Evolutionary conservation across 2,888 invertebrate genomes (phyloP).

Genomic region (Tillus elongatus): DNA sequence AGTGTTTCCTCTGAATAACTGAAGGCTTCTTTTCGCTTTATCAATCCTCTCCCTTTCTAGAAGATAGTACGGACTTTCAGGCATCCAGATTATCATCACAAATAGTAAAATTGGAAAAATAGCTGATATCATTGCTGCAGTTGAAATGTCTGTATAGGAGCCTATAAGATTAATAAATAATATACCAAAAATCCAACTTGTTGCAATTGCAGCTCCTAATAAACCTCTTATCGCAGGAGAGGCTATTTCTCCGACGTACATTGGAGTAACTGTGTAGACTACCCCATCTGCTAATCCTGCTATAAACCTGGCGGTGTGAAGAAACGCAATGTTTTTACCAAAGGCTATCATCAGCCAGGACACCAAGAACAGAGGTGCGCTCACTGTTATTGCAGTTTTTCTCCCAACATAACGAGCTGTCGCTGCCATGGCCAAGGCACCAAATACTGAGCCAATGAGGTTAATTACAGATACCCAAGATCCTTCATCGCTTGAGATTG

Average conservation of each 20-base stretch:
- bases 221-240: slow-evolving; percentile 49
- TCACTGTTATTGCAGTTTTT: slow-evolving; percentile 52
- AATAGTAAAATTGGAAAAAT: slow-evolving; percentile 43
- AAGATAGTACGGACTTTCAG: slow-evolving; percentile 51
- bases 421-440: slow-evolving; percentile 54
- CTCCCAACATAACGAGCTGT: slow-evolving; percentile 58
- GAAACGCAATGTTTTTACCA: slow-evolving; percentile 46
- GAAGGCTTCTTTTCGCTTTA: slow-evolving; percentile 44
- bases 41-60: slow-evolving; percentile 39
- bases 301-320: slow-evolving; percentile 49
- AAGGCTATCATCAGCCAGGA: slow-evolving; percentile 56
- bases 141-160: slow-evolving; percentile 42
- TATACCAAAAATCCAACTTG: slow-evolving; percentile 46
- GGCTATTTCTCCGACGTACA: slow-evolving; percentile 54
- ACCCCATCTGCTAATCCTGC: slow-evolving; percentile 51
- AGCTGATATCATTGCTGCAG: slow-evolving; percentile 44
- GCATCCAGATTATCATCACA: slow-evolving; percentile 45
- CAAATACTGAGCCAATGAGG: slow-evolving; percentile 54
- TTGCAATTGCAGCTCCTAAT: slow-evolving; percentile 49
- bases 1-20: slow-evolving; percentile 42
- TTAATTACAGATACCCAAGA: slow-evolving; percentile 60
- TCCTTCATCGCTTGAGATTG: slow-evolving; percentile 44
- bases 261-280: slow-evolving; percentile 43
- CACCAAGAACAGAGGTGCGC: slow-evolving; percentile 48
- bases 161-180: slow-evolving; percentile 46